Conservation (phyloP, 2,888 invertebrate genomes). For the Tetramorium bicarinatum region DNA sequence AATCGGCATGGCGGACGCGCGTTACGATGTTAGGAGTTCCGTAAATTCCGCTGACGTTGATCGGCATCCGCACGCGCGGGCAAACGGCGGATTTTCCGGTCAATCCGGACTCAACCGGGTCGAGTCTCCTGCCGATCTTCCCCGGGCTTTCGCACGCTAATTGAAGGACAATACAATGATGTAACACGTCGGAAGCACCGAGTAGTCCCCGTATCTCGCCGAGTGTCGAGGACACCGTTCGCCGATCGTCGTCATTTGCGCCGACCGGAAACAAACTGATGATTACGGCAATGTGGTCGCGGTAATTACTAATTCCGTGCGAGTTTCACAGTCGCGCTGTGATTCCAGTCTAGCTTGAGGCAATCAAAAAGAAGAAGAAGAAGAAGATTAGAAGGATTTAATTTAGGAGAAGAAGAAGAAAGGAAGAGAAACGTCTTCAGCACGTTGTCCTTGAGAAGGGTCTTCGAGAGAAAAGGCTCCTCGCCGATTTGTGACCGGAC, state of each 20-base stretch:
- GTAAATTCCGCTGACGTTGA: conserved; percentile 11
- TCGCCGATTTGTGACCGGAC: background rate
- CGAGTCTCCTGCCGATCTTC: background rate
- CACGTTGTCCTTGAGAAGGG: background rate
- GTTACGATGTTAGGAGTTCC: background rate
- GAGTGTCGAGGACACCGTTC: background rate
- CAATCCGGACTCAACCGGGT: background rate
- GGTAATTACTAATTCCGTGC: background rate
- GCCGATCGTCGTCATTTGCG: background rate
- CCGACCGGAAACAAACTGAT: background rate
- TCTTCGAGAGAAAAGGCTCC: background rate
- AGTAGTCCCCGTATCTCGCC: background rate
- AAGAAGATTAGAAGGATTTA: background rate
- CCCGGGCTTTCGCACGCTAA: background rate
- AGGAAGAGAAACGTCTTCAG: background rate
- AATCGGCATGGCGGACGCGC: conserved; percentile 24
- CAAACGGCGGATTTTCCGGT: background rate
- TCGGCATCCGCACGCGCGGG: background rate
- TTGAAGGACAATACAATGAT: background rate
- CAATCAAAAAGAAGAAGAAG: background rate
- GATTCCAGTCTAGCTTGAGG: background rate
- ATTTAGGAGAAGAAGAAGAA: too few relatives aligned
- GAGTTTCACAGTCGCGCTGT: background rate
- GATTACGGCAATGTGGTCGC: background rate
- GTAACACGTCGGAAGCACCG: background rate